Evolutionary conservation across 23 tunicate genomes (phyloP).

Genomic region (Ciona savignyi): DNA sequence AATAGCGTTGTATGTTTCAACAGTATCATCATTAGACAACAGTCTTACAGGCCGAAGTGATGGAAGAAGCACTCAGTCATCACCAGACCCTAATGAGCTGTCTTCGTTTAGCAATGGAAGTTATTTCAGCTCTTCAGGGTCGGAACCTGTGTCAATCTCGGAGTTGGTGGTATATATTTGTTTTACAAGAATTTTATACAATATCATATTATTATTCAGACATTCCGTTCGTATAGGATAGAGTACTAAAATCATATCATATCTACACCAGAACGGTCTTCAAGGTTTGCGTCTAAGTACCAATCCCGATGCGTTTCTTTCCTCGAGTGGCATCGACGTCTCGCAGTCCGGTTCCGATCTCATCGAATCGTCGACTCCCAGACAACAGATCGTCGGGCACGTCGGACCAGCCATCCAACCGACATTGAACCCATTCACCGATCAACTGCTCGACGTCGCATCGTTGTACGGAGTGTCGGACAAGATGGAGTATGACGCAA

Average conservation of each 20-base stretch:
- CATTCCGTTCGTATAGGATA: too few relatives aligned
- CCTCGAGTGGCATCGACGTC: slow-evolving; percentile 21
- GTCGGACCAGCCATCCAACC: slow-evolving; percentile 15
- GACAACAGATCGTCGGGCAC: slow-evolving; percentile 7
- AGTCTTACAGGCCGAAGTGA: slow-evolving; percentile 48
- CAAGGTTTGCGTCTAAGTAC: slow-evolving; percentile 64
- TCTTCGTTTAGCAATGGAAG: slow-evolving; percentile 37
- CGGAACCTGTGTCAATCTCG: slow-evolving; percentile 75
- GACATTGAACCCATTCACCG: slow-evolving; percentile 33
- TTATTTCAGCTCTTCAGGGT: slow-evolving; percentile 50
- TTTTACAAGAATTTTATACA: too few relatives aligned
- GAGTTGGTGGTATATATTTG: slow-evolving; percentile 74
- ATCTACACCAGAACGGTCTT: slow-evolving; percentile 44
- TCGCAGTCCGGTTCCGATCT: slow-evolving; percentile 10
- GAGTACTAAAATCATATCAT: too few relatives aligned
- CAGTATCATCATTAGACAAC: background rate
- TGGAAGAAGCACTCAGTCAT: slow-evolving; percentile 82
- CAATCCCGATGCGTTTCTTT: slow-evolving; percentile 21
- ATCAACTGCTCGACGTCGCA: slow-evolving; percentile 82
- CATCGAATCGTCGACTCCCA: slow-evolving; percentile 42
- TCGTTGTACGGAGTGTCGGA: slow-evolving; percentile 84
- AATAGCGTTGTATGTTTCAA: too few relatives aligned
- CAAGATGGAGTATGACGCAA: slow-evolving; percentile 89
- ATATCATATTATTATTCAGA: too few relatives aligned
- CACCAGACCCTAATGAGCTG: slow-evolving; percentile 42